Evolutionary conservation across 1,140 invertebrate species (phyloP), one percentile per base, ranked within the genome.

Genomic region (Zophobas morio): DNA sequence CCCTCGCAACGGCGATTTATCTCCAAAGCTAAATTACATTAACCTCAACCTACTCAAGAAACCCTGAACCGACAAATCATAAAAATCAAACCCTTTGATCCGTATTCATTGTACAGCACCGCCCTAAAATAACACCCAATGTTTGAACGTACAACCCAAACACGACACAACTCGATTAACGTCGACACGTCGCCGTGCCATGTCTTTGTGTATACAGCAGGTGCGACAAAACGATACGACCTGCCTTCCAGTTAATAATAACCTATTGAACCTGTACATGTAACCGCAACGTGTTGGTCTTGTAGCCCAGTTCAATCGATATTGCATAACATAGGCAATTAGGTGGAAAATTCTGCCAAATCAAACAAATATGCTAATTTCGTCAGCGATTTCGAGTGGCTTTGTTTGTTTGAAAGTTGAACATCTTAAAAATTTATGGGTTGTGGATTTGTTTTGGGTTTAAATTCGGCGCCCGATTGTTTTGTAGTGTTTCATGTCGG

Each of bases 221-320:
- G 54, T 57, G 54, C 54, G 54, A 57, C 54, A 57, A 57, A 57
- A 57, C 34, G 54, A 57, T 57, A 57, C 35, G 33, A 57, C 54
- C 54, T 57, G 34, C 4, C 54, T 57, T 8, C 33, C 3, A 35
- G 54, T 57, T 57, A 33, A 57, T 57, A 57, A 57, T 57, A 35
- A 57, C 54, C 4, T 20, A 57, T 53, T 8, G 54, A 57, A 57
- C 34, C 4, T 57, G 8, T 35, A 4, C 32, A 8, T 5, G 34
- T 57, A 34, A 57, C 54, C 54, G 49, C 49, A 51, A 35, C 32
- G 35, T 57, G 54, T 57, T 35, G 54, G 20, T 1, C 54, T 8
- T 57, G 54, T 4, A 57, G 5, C 54, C 54, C 5, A 20, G 2
- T 57, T 57, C 54, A 5, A 35, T 33, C 33, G 54, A 35, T 57